Evolutionary conservation across 1,140 invertebrate genomes (phyloP), one percentile per base, ranked within the genome.

Genomic region (Chironomus striatipennis): DNA sequence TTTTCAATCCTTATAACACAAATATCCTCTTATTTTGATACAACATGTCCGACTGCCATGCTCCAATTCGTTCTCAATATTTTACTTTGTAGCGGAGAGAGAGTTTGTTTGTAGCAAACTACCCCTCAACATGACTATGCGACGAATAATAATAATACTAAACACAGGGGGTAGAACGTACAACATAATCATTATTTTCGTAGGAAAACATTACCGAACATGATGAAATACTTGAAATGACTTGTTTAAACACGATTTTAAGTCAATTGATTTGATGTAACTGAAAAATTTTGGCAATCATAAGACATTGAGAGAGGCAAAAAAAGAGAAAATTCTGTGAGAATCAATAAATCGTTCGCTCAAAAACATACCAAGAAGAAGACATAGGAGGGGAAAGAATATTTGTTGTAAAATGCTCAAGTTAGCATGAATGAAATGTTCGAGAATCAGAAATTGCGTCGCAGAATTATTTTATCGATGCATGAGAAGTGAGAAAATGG

Each of bases 11-110:
- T 12, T 15, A 15, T 57, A 34, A 34, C 24, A 34, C 24, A 34
- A 34, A 34, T n/a, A n/a, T 57, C 47, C 47, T 57, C n/a, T 57
- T 57, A 57, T 57, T 57, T 57, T 57, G 47, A 57, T 57, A 57
- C 47, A 12, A 12, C n/a, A 15, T 57, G 47, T n/a, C 47, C 12
- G 47, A 57, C 47, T 57, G 47, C n/a, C 47, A 57, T n/a, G 47
- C 24, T 5, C 5, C 5, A 34, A 34, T 34, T 34, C 24, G 24
- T 34, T 34, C 24, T 34, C 24, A 5, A 57, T 57, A 57, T 57
- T 57, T 57, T 57, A 57, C 47, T 57, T 57, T n/a, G 12, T 57
- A 34, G 10, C 47, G 12, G 47, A 57, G 47, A 57, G 47, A 34
- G 24, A 34, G 24, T 34, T 34, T 34, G 24, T 34, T 2, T 57